Percentiles rank a stretch among this genome's conserved stretches.
phyloP scores from a whole-genome alignment of 2,113 vertebrate genomes.

The Physeter macrocephalus region DNA sequence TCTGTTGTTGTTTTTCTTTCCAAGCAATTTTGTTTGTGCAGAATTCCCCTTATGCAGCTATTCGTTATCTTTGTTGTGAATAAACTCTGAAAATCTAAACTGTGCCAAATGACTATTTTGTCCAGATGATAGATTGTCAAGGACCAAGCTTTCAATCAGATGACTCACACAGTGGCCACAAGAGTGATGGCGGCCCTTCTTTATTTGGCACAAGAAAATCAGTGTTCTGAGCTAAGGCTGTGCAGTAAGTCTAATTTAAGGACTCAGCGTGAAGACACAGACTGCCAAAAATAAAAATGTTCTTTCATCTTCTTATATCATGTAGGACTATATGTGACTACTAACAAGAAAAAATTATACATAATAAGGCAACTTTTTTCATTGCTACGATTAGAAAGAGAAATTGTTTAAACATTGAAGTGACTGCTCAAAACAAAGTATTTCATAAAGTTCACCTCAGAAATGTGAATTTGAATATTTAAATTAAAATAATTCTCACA shows the following conservation, averaged over 20 bases:
- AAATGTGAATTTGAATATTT: neutral
- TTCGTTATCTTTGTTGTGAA: neutral
- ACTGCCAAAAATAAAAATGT: neutral
- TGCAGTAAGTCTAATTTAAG: neutral
- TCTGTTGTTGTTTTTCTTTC: neutral
- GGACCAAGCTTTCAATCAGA: neutral
- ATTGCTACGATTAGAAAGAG: neutral
- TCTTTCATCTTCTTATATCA: conserved; percentile 6
- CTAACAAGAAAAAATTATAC: neutral
- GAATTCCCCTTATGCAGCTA: neutral
- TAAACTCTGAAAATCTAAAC: conserved; percentile 24
- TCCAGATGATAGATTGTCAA: conserved; percentile 1
- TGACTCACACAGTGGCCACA: neutral
- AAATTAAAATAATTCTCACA: neutral
- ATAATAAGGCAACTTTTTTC: neutral
- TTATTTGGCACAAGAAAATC: conserved; percentile 27
- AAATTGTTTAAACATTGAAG: neutral
- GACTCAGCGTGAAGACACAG: neutral
- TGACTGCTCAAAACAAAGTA: neutral
- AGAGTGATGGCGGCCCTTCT: neutral
- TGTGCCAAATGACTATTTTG: conserved; percentile 32
- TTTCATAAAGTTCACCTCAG: neutral
- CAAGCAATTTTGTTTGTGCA: neutral
- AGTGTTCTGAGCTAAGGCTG: neutral
- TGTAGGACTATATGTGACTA: neutral